Conservation (phyloP, 2,888 invertebrate genomes). For the Lasioglossum marginatum region DNA sequence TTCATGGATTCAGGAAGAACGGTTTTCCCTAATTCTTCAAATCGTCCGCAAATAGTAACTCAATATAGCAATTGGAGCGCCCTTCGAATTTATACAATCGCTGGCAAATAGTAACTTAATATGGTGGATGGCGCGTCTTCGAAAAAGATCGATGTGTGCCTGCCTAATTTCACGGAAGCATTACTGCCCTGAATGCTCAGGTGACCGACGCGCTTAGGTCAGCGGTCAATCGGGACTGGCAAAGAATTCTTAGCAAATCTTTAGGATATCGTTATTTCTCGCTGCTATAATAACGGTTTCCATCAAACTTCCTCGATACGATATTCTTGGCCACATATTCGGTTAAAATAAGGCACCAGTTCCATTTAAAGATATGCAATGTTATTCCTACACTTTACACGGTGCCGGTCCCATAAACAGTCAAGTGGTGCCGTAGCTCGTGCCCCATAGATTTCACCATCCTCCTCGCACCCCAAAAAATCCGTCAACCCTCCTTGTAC, state of each 20-base stretch:
- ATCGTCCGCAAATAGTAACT: conserved; percentile 68
- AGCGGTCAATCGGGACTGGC: conserved; percentile 54
- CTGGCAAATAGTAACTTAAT: conserved; percentile 67
- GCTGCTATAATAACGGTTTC: neutral
- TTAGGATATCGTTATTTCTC: neutral
- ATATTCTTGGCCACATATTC: neutral
- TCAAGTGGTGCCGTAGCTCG: conserved; percentile 80
- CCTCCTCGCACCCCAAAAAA: conserved; percentile 60
- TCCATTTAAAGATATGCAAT: conserved; percentile 74
- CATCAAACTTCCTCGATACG: neutral
- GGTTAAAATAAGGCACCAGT: conserved; percentile 6
- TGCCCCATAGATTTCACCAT: conserved; percentile 72
- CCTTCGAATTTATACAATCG: conserved; percentile 45
- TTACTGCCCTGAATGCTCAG: conserved; percentile 68
- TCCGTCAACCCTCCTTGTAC: conserved; percentile 38
- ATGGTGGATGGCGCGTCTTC: conserved; percentile 45
- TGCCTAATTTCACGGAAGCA: conserved; percentile 71
- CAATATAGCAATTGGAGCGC: conserved; percentile 58
- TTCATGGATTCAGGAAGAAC: conserved; percentile 44
- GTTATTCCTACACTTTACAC: conserved; percentile 81
- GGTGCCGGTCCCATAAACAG: conserved; percentile 75
- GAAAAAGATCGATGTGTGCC: conserved; percentile 47
- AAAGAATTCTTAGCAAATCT: neutral
- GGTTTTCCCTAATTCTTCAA: conserved; percentile 62
- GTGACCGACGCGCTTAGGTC: conserved; percentile 43